Base-by-base conservation (phyloP, 2,888 invertebrate species). In the Leptopterna dolabrata region DNA sequence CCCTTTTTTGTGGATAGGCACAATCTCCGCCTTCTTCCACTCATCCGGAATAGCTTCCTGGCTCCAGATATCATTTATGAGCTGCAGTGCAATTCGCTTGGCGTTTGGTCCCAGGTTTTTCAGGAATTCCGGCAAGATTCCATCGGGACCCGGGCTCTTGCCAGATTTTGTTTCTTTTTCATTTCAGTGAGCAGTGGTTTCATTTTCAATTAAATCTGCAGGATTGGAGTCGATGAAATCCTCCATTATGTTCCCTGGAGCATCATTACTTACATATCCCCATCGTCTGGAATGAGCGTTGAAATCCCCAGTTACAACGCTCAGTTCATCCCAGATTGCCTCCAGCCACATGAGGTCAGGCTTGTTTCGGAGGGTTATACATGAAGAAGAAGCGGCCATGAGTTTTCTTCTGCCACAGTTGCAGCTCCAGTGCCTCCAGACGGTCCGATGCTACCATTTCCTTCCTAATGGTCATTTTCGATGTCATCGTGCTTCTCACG, bases 341-440 rank as follows among this genome's bases (percentile, higher is more conserved):
- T 78, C 78, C 7, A 78, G 78, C 78, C 78, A 78, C 41, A 45
- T 43, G 78, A 78, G 78, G 78, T 78, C 78, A 45, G 78, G 78
- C 78, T 78, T 78, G 45, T 78, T 78, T 78, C 78, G 78, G 78
- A 47, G 78, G 78, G 78, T 78, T 78, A 19, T 78, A 78, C 7
- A 78, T 43, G 78, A 78, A 78, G 78, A 78, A 78, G 45, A 78
- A 78, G 78, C 78, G 78, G 78, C 78, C 7, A 78, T 78, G 7
- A n/a, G 78, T 16, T 43, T 78, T 78, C 7, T 78, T 78, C n/a
- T 41, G 78, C 80, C 80, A 80, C 80, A 80, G 27, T 80, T 80
- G 80, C 24, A 80, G 80, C n/a, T n/a, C n/a, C n/a, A n/a, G n/a
- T n/a, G n/a, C n/a, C n/a, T n/a, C n/a, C n/a, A n/a, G n/a, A n/a